These are phyloP conservation scores for Zonitis immaculata DNA, from an alignment of 2,888 invertebrate species.

Conservation along the genomic window DNA sequence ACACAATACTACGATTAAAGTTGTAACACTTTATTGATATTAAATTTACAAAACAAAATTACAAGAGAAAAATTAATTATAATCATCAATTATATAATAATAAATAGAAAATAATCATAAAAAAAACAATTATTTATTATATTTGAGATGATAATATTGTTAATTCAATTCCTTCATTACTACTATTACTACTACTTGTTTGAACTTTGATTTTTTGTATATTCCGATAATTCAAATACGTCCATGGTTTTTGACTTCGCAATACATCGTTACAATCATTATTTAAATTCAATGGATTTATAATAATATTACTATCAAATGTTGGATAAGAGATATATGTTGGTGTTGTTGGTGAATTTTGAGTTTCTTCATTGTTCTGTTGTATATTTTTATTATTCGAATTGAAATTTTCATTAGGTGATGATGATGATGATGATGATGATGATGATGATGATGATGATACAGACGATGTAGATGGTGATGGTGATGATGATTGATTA, in stretches of 20 bases:
- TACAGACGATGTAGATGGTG: no score
- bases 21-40: no score
- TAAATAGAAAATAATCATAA: no score
- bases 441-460: background rate
- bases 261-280: constrained; percentile 10
- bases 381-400: constrained; percentile 4
- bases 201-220: background rate
- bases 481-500: constrained; percentile 6
- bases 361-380: background rate
- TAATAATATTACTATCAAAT: background rate
- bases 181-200: background rate
- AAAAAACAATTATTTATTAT: no score
- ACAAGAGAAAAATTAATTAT: no score
- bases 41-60: no score
- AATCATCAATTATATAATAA: no score
- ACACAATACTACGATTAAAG: no score
- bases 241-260: constrained; percentile 28
- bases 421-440: background rate
- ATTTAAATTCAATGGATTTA: background rate
- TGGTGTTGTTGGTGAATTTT: background rate
- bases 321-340: background rate
- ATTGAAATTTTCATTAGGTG: constrained; percentile 3
- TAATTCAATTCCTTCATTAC: no score
- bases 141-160: no score
- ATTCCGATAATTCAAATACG: constrained; percentile 16